Conservation (phyloP, 2,797 vertebrate genomes). For the Cyprinella venusta region DNA sequence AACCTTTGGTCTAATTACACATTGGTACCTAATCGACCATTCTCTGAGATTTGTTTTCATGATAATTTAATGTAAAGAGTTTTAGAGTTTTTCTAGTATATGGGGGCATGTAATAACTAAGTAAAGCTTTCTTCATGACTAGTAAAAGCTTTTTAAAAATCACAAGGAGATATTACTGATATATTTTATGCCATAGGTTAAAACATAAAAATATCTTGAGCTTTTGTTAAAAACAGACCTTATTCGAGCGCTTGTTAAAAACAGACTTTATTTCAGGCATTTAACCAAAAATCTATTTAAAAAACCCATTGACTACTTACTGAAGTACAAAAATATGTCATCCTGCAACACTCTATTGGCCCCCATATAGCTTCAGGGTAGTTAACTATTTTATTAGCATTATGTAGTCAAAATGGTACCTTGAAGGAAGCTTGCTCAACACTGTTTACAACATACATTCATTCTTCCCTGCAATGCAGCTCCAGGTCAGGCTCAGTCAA, state of each 20-base stretch:
- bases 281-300: neutral
- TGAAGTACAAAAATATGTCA: neutral
- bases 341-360: neutral
- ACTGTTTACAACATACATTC: neutral
- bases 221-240: neutral
- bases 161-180: neutral
- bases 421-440: neutral
- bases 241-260: neutral
- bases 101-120: no score
- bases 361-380: neutral
- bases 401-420: neutral
- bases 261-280: neutral
- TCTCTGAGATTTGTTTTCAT: no score
- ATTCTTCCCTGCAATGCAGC: slow-evolving; percentile 7
- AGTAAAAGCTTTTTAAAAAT: neutral
- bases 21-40: no score
- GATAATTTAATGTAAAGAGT: no score
- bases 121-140: neutral
- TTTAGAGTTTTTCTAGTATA: no score
- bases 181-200: neutral
- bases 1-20: no score
- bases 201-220: neutral
- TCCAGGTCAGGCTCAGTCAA: neutral
- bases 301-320: neutral
- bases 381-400: neutral